These are phyloP conservation scores for Pygoscelis antarcticus DNA, from an alignment of 2,113 vertebrate genomes.

Conservation along the genomic window DNA sequence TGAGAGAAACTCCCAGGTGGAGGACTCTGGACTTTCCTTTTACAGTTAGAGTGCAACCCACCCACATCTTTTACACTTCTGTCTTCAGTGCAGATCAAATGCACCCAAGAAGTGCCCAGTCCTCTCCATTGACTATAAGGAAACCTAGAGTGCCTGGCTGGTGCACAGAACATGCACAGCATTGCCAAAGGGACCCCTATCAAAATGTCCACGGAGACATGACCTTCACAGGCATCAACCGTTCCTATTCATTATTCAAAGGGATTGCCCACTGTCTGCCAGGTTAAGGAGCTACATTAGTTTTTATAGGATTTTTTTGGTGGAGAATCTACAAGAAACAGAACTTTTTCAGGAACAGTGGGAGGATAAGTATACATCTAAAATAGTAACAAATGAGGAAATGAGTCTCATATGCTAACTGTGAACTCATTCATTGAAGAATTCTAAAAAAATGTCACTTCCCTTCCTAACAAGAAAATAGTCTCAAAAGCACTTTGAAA, in stretches of 20 bases:
- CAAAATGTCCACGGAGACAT: not conserved
- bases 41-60: not conserved
- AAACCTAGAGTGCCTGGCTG: not conserved
- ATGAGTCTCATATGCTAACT: constrained; percentile 12
- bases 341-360: constrained; percentile 39
- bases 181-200: not conserved
- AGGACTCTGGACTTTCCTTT: not conserved
- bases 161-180: not conserved
- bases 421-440: constrained; percentile 29
- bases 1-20: not conserved
- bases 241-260: not conserved
- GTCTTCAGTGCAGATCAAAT: not conserved
- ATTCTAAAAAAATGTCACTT: constrained; percentile 6
- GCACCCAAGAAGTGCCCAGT: not conserved
- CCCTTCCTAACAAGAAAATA: constrained; percentile 23
- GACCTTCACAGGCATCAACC: not conserved
- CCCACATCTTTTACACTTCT: not conserved
- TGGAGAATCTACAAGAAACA: not conserved
- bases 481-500: constrained; percentile 20
- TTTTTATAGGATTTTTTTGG: not conserved
- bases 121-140: not conserved
- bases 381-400: constrained; percentile 52
- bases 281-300: not conserved
- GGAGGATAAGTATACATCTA: constrained; percentile 39
- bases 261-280: not conserved